A percentile compares a stretch with the other conserved stretches of the same genome.
Evolutionary conservation across 2,113 vertebrate genomes (phyloP).

Genomic region (Aegithalos caudatus): DNA sequence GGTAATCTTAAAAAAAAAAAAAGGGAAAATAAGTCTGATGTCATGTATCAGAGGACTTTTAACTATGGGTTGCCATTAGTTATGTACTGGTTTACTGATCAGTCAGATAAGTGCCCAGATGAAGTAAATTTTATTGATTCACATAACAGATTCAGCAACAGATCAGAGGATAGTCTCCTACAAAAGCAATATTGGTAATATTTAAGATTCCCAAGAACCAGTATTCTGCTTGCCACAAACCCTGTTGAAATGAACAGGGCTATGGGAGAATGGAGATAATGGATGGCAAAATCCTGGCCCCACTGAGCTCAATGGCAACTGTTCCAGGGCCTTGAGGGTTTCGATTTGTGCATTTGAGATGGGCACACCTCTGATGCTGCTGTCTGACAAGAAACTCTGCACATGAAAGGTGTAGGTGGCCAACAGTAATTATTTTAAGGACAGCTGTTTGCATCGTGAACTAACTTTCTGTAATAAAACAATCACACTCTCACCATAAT

Average conservation of each 20-base stretch:
- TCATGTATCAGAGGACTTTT: background rate
- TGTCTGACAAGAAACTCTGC: background rate
- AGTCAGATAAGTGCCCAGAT: background rate
- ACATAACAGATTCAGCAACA: background rate
- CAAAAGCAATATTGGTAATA: background rate
- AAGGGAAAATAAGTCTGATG: background rate
- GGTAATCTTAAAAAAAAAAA: background rate
- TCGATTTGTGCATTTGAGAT: background rate
- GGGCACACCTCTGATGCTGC: background rate
- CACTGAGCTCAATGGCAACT: background rate
- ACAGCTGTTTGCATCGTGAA: background rate
- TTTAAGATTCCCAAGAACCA: background rate
- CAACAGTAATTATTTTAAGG: background rate
- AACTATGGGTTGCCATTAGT: background rate
- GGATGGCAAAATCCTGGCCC: background rate
- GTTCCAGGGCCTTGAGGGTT: background rate
- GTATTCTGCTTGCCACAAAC: background rate
- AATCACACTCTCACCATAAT: conserved; percentile 84
- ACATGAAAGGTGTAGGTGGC: background rate
- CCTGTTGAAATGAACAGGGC: background rate
- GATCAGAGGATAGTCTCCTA: background rate
- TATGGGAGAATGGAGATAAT: background rate
- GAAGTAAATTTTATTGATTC: conserved; percentile 22
- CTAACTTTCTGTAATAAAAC: background rate
- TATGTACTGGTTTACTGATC: conserved; percentile 31